Conservation (phyloP, 1,140 invertebrate genomes). For the Sesamia nonagrioides region DNA sequence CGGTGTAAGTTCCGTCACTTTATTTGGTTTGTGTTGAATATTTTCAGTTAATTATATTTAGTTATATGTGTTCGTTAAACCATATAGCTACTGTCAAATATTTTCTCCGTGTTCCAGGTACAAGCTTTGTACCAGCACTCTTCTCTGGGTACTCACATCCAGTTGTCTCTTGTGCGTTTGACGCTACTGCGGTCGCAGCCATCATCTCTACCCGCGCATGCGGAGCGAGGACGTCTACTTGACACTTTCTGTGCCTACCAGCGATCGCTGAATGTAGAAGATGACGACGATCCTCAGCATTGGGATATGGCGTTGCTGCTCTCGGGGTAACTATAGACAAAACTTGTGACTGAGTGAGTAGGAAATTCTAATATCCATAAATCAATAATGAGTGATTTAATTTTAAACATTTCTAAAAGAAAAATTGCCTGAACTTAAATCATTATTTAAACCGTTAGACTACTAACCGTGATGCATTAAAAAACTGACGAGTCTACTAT, state of each 20-base stretch:
- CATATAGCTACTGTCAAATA: slow-evolving; percentile 10
- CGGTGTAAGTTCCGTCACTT: slow-evolving; percentile 86
- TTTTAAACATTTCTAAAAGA: neutral
- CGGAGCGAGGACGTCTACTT: slow-evolving; percentile 90
- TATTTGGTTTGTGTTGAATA: neutral
- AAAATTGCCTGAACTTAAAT: neutral
- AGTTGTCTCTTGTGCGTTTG: slow-evolving; percentile 91
- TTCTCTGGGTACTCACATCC: slow-evolving; percentile 89
- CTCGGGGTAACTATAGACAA: slow-evolving; percentile 88
- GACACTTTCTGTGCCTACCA: slow-evolving; percentile 93
- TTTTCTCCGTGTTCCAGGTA: slow-evolving; percentile 82
- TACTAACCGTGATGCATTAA: neutral
- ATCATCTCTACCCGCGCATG: slow-evolving; percentile 85
- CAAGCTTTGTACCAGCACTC: slow-evolving; percentile 93
- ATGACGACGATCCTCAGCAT: slow-evolving; percentile 90
- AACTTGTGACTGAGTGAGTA: neutral
- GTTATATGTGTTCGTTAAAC: neutral
- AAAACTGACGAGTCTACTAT: slow-evolving; percentile 3
- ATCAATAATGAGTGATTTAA: neutral
- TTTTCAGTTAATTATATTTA: neutral
- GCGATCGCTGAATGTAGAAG: slow-evolving; percentile 88
- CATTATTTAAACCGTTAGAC: slow-evolving; percentile 16
- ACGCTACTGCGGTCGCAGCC: slow-evolving; percentile 92
- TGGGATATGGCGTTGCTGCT: slow-evolving; percentile 94
- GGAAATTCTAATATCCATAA: neutral